phyloP scores from a whole-genome alignment of 64 coral and sea anemone species.

The Montipora cactus region DNA sequence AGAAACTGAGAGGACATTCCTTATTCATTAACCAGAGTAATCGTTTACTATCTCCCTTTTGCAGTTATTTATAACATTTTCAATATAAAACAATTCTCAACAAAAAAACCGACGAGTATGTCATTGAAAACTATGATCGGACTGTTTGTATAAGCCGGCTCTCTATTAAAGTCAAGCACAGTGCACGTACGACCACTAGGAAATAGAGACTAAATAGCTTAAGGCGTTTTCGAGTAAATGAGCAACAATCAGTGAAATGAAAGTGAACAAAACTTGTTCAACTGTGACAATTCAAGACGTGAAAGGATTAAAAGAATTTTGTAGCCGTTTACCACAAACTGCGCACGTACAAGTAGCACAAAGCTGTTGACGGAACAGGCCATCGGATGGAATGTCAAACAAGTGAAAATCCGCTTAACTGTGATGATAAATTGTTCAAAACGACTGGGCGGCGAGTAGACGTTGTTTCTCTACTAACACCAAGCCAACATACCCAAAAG shows the following conservation, averaged over 20 bases:
- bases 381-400: not conserved
- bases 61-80: too few species aligned
- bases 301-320: conserved; percentile 37
- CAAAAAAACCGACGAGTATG: too few species aligned
- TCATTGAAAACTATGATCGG: too few species aligned
- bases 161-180: not conserved
- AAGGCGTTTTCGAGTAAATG: not conserved
- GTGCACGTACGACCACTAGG: not conserved
- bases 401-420: not conserved
- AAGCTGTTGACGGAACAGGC: not conserved
- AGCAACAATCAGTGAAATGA: not conserved
- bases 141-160: too few species aligned
- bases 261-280: not conserved
- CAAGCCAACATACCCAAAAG: too few species aligned
- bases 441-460: not conserved
- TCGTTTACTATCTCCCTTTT: too few species aligned
- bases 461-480: not conserved
- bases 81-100: too few species aligned
- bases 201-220: not conserved
- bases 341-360: not conserved
- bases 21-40: too few species aligned
- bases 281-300: not conserved
- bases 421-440: not conserved
- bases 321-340: conserved; percentile 4
- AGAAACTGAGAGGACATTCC: too few species aligned